phyloP scores from a whole-genome alignment of 2,113 vertebrate genomes.

The Felis chaus region DNA sequence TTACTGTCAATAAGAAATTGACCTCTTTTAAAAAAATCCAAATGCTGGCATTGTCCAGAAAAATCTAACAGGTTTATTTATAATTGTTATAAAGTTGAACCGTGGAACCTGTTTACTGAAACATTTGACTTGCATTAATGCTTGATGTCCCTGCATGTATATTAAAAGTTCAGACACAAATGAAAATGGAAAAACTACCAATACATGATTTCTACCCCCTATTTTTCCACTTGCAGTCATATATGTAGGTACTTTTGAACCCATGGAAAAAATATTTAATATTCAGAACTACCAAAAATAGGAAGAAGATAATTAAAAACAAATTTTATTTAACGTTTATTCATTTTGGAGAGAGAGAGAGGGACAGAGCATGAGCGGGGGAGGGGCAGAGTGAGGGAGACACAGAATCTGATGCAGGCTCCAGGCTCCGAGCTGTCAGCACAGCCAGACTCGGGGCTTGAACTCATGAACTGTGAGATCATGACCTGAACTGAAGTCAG shows the following conservation, averaged over 20 bases:
- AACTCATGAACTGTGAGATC: no score
- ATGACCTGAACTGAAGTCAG: no score
- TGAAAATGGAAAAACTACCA: neutral
- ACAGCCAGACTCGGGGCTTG: no score
- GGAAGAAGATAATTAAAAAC: neutral
- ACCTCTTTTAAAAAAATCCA: conserved; percentile 88
- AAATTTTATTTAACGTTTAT: no score
- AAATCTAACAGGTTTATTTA: conserved; percentile 89
- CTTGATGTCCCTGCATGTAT: neutral
- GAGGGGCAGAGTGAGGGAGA: no score
- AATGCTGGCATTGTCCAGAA: conserved; percentile 91
- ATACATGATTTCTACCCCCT: neutral
- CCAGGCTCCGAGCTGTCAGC: no score
- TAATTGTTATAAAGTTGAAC: conserved; percentile 88
- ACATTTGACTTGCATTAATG: neutral
- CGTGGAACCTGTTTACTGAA: conserved; percentile 67
- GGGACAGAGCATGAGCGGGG: no score
- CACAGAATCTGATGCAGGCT: no score
- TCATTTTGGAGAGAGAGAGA: no score
- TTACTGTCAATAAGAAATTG: conserved; percentile 90
- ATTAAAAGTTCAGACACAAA: neutral
- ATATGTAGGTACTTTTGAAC: neutral
- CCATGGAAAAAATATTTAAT: neutral
- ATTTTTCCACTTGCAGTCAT: neutral
- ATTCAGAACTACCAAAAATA: neutral